Evolutionary conservation across 2,797 vertebrate genomes (phyloP), one percentile per base, ranked within the genome.

Genomic region (Dromococcyx pavoninus): DNA sequence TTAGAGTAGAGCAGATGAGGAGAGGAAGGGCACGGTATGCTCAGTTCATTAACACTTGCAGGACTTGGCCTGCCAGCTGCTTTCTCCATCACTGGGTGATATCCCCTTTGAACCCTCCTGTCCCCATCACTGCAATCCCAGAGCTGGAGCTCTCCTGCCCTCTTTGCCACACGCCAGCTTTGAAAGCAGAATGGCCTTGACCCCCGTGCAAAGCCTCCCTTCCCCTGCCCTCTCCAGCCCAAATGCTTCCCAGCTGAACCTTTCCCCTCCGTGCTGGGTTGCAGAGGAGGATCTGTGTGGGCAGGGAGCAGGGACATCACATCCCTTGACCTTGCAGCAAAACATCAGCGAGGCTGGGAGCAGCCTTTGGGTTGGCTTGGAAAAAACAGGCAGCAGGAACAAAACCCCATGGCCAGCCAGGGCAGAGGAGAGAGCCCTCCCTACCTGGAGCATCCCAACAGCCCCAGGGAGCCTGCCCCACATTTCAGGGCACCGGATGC

Each of bases 101-200:
- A 4, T 0, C 33, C 30, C 50, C 66, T 14, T 9, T 24, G 46
- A 71, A 18, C 37, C 13, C 15, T 56, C 32, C 27, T 1, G 2
- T 14, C 6, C 14, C 33, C 17, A 25, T 3, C 9, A 0, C 44
- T n/a, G 41, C 37, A 17, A 0, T 28, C 50, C 51, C 2, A 0
- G 51, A 33, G 44, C 62, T 35, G 65, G 25, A 13, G 3, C 37
- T 54, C 16, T 33, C 50, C 76, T 8, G 35, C 9, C 27, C 24
- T 43, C 69, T 35, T 41, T 30, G 57, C n/a, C 54, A 51, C 77
- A 10, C 17, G 1, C 5, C 32, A 35, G 56, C 84, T 48, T 14
- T 6, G 33, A n/a, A 44, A 0, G 3, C 32, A 39, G 58, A 25
- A 8, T 2, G 18, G 33, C 64, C 25, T 44, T 1, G 0, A 5